Base-by-base conservation (phyloP, 2,113 vertebrate genomes). In the Spheniscus mendiculus region DNA sequence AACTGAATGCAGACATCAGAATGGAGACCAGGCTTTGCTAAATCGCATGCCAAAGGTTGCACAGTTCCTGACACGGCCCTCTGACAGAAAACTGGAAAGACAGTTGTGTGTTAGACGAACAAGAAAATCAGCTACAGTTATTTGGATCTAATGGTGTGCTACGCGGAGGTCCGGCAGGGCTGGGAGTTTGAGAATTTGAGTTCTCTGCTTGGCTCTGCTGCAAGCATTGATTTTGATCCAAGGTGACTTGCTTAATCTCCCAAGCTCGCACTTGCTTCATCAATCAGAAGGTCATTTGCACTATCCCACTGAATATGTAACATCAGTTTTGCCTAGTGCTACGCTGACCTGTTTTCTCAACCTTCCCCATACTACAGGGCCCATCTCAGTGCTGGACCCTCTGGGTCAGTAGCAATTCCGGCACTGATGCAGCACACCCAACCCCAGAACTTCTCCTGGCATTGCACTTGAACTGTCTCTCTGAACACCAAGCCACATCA, bases 1-100 rank as follows among this genome's bases (percentile, higher is more conserved):
- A 76, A 91, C 45, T 49, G 66, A 93, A 27, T 17, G 73, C 83
- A 92, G 65, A 65, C 88, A 65, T 7, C 73, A 76, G 87, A 82
- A 36, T 9, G 63, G 78, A 78, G 91, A 74, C 26, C 73, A 36
- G 49, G 66, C 65, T 87, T 78, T 74, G 69, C 72, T 89, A 15
- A 32, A 56, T 45, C 11, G 0, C 45, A 13, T 42, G 81, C 93
- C 87, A 87, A 59, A 69, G 40, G 36, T 94, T 95, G 73, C 49
- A 50, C 2, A 2, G 40, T 25, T 91, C 77, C 70, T 63, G 47
- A 76, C 91, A 63, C 65, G 85, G 52, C 61, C 56, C 77, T 72
- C 62, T 89, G 77, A 83, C 56, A 65, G 63, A 34, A 71, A 71
- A 26, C 14, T 58, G 76, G 79, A 67, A 47, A 44, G 42, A 8